Evolutionary conservation across 2,888 invertebrate genomes (phyloP), one percentile per base, ranked within the genome.

Genomic region (Fragum fragum): DNA sequence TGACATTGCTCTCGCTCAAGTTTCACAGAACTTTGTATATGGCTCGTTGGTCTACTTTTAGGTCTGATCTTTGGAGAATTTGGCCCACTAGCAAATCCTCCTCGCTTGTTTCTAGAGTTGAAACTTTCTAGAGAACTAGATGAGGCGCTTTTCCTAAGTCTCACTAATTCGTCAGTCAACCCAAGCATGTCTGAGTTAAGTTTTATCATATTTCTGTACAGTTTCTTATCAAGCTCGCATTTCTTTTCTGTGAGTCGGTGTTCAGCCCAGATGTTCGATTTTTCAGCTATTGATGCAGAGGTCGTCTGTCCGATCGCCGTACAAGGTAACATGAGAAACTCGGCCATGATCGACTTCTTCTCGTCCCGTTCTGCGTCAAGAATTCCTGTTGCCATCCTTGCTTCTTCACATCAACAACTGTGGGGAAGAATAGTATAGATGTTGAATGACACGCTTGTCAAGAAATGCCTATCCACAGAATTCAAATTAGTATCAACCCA

Each of bases 81-180:
- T 1, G n/a, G 52, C 9, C 70, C 70, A 53, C 70, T 70, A 2
- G 28, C 53, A 26, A 32, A 53, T 0, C 53, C 29, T 6, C 21
- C 16, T 7, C 9, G 23, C 1, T n/a, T 18, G 26, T 39, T n/a
- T 59, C 36, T 36, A 21, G 7, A n/a, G 14, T 29, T 53, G 1
- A 21, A 39, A 52, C 47, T 72, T 16, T 83, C 83, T 9, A 83
- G 47, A 16, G 81, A 68, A 7, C 83, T 83, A 1, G 81, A 68
- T 21, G 86, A 86, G 0, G 83, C 57, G 71, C 83, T 86, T 76
- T 83, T 83, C 70, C 63, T 73, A 6, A 86, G 26, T 39, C 73
- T 80, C 9, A 76, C 66, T 3, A 86, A 39, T 47, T 86, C 86
- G 1, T 79, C 76, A 9, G 73, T 73, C 28, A 83, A 52, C 47